Evolutionary conservation across 2,888 invertebrate species (phyloP), one percentile per base, ranked within the genome.

Genomic region (Ctena decussata): DNA sequence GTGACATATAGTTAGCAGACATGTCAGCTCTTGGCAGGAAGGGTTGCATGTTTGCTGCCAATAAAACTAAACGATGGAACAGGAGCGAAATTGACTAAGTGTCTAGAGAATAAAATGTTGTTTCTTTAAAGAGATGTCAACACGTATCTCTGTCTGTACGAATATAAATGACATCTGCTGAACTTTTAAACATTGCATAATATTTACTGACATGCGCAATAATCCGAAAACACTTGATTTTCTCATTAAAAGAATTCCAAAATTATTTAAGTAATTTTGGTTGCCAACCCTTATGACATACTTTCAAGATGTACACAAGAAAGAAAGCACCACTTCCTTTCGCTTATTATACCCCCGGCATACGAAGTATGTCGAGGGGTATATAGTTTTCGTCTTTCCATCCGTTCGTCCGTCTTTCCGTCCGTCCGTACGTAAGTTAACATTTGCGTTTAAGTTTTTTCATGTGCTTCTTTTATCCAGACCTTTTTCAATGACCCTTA

Each of bases 1-100:
- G 65, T 65, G 65, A 65, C 65, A 65, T 65, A 65, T 65, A n/a
- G 65, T 65, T 65, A 65, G 65, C 35, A 65, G 35, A 24, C 65
- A 35, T 65, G 65, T 65, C 65, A 65, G 12, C 27, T 32, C 65
- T 12, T 35, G 32, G 65, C 65, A 65, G 65, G 65, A 65, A 65
- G 6, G 24, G 32, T 65, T 65, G 30, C 65, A 65, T 65, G 65
- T 65, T 65, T 35, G 65, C 18, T 65, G 24, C 65, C 35, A 65
- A 65, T 65, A 65, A 65, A 65, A 65, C 65, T 30, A 18, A 8
- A 21, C 35, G 65, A 27, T 65, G 65, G 65, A 65, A 65, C 15
- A 18, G 35, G 65, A 65, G 30, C 35, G 24, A 65, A 65, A 65
- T 65, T 65, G 65, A 35, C 65, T 65, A 65, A 35, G 3, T 21